Conservation (phyloP, 2,113 vertebrate species). For the mouse (Mus musculus) region DNA sequence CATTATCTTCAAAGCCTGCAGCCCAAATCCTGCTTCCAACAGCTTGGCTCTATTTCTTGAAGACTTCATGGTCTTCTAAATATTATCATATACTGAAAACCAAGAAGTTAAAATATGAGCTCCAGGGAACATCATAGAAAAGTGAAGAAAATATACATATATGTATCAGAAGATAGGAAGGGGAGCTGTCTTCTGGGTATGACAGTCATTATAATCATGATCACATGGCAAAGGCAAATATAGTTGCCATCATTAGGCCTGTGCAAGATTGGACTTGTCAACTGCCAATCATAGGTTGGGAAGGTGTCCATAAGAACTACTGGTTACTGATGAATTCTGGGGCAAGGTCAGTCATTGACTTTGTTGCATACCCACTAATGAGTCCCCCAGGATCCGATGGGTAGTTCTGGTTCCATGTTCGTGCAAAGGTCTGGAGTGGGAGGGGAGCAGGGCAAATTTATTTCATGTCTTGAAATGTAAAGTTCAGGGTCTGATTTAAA, state of each 20-base stretch:
- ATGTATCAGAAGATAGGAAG: background rate
- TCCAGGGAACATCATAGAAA: background rate
- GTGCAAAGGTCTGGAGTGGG: background rate
- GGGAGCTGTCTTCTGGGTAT: background rate
- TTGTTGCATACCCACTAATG: background rate
- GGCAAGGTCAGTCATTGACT: background rate
- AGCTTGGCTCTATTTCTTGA: background rate
- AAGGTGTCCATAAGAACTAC: background rate
- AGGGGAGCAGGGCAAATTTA: background rate
- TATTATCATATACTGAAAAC: background rate
- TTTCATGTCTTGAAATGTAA: background rate
- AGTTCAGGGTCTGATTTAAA: background rate
- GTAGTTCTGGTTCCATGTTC: background rate
- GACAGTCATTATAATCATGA: too few relatives aligned
- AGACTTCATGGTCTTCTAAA: too few relatives aligned
- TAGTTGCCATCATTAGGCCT: too few relatives aligned
- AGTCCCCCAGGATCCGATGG: background rate
- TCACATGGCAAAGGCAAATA: background rate
- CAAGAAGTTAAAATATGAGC: background rate
- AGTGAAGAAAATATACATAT: too few relatives aligned
- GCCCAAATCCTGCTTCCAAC: background rate
- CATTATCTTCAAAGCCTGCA: background rate
- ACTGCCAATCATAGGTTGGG: background rate
- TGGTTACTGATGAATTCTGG: background rate
- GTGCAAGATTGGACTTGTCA: background rate